phyloP scores from a whole-genome alignment of 2,888 invertebrate species.

The Micropterix aruncella region DNA sequence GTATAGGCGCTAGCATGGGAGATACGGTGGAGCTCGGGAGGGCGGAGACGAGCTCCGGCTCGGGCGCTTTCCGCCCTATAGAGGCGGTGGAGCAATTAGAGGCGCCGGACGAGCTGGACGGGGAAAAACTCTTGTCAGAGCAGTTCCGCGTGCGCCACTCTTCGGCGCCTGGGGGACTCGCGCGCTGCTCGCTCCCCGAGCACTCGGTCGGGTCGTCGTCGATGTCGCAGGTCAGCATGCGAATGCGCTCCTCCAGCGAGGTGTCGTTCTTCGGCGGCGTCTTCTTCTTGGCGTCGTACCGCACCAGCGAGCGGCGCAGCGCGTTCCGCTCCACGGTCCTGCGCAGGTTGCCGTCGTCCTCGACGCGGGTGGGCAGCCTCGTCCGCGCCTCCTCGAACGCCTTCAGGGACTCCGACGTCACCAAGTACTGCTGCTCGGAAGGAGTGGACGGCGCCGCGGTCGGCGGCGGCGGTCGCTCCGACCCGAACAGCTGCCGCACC shows the following conservation, averaged over 20 bases:
- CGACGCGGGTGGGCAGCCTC: conserved; percentile 26
- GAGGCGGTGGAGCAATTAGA: conserved; percentile 45
- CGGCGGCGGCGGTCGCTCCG: conserved; percentile 46
- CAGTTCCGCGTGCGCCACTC: conserved; percentile 23
- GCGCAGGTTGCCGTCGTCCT: conserved; percentile 52
- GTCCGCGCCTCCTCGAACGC: conserved; percentile 49
- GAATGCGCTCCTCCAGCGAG: conserved; percentile 73
- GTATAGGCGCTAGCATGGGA: conserved; percentile 21
- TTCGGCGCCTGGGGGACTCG: conserved; percentile 56
- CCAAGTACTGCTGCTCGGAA: conserved; percentile 33
- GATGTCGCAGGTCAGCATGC: conserved; percentile 73
- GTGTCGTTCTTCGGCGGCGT: conserved; percentile 51
- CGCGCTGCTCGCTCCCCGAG: conserved; percentile 24
- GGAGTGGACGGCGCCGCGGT: conserved; percentile 24
- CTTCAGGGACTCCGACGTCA: conserved; percentile 64
- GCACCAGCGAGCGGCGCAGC: conserved; percentile 61
- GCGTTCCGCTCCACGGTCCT: conserved; percentile 76
- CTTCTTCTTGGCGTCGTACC: conserved; percentile 45
- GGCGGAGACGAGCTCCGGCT: conserved; percentile 39
- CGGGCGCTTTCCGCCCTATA: conserved; percentile 41
- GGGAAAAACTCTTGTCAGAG: conserved; percentile 45
- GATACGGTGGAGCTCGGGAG: conserved; percentile 34
- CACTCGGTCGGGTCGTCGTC: conserved; percentile 47
- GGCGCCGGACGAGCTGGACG: conserved; percentile 39
- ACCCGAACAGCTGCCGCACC: conserved; percentile 70